Evolutionary conservation across 2,888 invertebrate species (phyloP).

Genomic region (Drosophila yooni): DNA sequence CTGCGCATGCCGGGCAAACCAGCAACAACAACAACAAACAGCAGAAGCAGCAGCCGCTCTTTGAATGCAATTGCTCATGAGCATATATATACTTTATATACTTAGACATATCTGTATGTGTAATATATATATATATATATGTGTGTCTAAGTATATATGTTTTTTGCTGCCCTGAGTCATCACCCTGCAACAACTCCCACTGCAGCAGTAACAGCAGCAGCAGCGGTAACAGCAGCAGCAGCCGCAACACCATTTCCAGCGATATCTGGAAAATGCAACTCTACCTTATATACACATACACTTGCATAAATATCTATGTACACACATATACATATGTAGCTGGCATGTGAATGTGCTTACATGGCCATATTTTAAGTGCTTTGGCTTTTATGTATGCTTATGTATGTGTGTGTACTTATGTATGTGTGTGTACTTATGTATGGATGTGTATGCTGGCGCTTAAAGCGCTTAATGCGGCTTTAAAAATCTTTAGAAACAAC

Average conservation of each 20-base stretch:
- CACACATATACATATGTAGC: neutral
- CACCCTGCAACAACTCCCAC: constrained; percentile 31
- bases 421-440: neutral
- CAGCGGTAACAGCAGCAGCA: constrained; percentile 12
- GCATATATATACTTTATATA: constrained; percentile 4
- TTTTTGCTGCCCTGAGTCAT: constrained; percentile 53
- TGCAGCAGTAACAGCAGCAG: constrained; percentile 21
- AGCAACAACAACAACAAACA: constrained; percentile 19
- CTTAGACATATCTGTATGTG: neutral
- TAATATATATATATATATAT: constrained; percentile 4
- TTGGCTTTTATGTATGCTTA: constrained; percentile 19
- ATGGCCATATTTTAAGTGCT: constrained; percentile 75
- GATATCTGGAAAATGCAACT: constrained; percentile 55
- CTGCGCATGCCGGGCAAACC: constrained; percentile 77
- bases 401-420: neutral
- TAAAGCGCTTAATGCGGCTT: constrained; percentile 78
- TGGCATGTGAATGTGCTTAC: constrained; percentile 45
- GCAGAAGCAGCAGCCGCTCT: constrained; percentile 30
- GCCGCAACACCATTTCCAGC: constrained; percentile 38
- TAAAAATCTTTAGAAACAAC: constrained; percentile 56
- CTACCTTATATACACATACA: constrained; percentile 18
- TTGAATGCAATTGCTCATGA: constrained; percentile 55
- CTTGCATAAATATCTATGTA: neutral
- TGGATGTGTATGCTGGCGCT: constrained; percentile 31
- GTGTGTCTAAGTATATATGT: constrained; percentile 4